These are phyloP conservation scores for Mus minutoides DNA, from an alignment of 2,797 vertebrate species.

Conservation along the genomic window DNA sequence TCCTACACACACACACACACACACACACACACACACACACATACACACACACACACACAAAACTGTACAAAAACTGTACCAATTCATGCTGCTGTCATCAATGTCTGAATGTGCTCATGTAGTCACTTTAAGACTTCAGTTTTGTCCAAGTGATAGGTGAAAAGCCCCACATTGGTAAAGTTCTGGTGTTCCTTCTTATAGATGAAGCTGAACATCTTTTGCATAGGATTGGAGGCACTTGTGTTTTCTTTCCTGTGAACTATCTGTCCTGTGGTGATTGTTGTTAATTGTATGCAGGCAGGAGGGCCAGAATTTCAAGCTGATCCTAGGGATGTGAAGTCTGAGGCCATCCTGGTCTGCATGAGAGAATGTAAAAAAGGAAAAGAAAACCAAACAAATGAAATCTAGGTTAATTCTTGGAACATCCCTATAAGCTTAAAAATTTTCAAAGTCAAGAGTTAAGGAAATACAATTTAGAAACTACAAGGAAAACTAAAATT, in stretches of 20 bases:
- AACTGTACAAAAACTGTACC: not conserved
- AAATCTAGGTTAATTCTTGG: not conserved
- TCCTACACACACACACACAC: not conserved
- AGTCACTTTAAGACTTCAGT: not conserved
- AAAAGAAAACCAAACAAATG: not conserved
- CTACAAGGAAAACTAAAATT: not conserved
- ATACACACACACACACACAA: too few relatives aligned
- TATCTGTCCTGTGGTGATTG: not conserved
- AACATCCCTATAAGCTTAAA: not conserved
- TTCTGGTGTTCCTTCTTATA: constrained; percentile 22
- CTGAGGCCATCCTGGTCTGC: not conserved
- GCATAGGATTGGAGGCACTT: not conserved
- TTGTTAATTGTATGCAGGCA: not conserved
- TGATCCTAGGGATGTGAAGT: not conserved
- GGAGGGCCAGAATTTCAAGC: too few relatives aligned
- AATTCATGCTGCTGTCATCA: not conserved
- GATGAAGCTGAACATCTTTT: not conserved
- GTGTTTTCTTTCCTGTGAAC: constrained; percentile 34
- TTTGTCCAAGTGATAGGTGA: not conserved
- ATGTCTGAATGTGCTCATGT: not conserved
- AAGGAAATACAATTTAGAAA: not conserved
- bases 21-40: too few relatives aligned
- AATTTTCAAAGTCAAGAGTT: not conserved
- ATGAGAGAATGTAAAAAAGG: not conserved
- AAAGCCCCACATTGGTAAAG: not conserved